phyloP scores from a whole-genome alignment of 2,888 invertebrate genomes.

The Xanthia icteritia region DNA sequence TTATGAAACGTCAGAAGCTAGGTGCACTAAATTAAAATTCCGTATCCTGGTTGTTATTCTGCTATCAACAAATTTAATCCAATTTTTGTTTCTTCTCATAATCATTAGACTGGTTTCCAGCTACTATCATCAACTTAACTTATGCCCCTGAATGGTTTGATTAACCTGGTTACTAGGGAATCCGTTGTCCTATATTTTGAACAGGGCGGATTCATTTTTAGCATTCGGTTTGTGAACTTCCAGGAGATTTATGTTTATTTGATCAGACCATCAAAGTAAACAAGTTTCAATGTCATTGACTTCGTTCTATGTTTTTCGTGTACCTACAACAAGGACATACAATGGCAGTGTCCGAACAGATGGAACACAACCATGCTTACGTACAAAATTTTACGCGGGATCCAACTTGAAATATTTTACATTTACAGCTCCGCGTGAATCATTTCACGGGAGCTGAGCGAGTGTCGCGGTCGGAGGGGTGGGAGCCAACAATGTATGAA shows the following conservation, averaged over 20 bases:
- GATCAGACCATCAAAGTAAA: slow-evolving; percentile 21
- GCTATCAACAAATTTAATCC: not conserved
- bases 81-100: not conserved
- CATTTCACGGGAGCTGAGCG: slow-evolving; percentile 1
- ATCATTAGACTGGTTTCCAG: not conserved
- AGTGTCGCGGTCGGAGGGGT: not conserved
- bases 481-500: slow-evolving; percentile 8
- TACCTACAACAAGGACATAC: not conserved
- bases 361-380: slow-evolving; percentile 18
- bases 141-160: not conserved
- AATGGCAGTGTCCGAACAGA: slow-evolving; percentile 13
- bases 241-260: slow-evolving; percentile 21
- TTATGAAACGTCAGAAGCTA: no score
- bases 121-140: not conserved
- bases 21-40: no score
- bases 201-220: slow-evolving; percentile 7
- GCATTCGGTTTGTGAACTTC: not conserved
- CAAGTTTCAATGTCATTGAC: slow-evolving; percentile 6
- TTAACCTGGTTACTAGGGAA: not conserved
- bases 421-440: slow-evolving; percentile 27
- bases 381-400: slow-evolving; percentile 13
- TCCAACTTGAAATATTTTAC: slow-evolving; percentile 20
- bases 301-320: not conserved
- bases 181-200: not conserved
- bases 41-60: not conserved